Conservation (phyloP, 2,888 invertebrate species). For the Chrysolina oricalcia region DNA sequence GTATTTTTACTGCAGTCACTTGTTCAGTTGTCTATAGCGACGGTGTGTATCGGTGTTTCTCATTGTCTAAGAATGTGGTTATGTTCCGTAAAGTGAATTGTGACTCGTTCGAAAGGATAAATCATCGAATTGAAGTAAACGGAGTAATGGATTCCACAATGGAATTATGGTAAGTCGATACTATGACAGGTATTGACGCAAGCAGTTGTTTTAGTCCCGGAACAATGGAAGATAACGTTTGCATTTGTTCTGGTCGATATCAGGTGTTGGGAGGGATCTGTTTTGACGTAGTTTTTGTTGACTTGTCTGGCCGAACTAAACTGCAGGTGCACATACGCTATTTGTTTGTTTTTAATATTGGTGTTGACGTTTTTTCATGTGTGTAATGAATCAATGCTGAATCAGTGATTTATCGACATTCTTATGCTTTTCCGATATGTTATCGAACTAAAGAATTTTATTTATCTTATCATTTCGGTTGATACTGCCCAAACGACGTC, state of each 20-base stretch:
- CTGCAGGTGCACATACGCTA: not conserved
- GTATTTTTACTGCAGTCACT: slow-evolving; percentile 24
- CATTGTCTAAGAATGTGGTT: slow-evolving; percentile 18
- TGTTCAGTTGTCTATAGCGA: slow-evolving; percentile 25
- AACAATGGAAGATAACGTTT: slow-evolving; percentile 7
- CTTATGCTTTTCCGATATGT: not conserved
- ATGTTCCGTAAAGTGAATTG: slow-evolving; percentile 10
- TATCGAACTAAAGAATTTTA: too few relatives aligned
- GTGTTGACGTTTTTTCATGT: not conserved
- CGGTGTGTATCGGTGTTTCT: slow-evolving; percentile 1
- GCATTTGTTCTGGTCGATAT: not conserved
- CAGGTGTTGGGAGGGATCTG: not conserved
- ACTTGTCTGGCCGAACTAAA: not conserved
- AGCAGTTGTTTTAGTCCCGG: not conserved
- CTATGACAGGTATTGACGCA: not conserved
- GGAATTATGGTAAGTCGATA: slow-evolving; percentile 11
- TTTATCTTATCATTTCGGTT: not conserved
- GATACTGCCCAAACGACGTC: not conserved
- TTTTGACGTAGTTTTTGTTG: not conserved
- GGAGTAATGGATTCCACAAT: slow-evolving; percentile 6
- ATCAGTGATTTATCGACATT: not conserved
- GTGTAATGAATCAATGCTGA: not conserved
- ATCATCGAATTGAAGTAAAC: not conserved
- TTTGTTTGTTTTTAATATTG: not conserved
- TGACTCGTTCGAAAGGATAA: slow-evolving; percentile 2